A percentile compares a stretch with the other conserved stretches of the same genome.
Conservation (phyloP, 2,113 vertebrate species). For the Mastomys natalensis region DNA sequence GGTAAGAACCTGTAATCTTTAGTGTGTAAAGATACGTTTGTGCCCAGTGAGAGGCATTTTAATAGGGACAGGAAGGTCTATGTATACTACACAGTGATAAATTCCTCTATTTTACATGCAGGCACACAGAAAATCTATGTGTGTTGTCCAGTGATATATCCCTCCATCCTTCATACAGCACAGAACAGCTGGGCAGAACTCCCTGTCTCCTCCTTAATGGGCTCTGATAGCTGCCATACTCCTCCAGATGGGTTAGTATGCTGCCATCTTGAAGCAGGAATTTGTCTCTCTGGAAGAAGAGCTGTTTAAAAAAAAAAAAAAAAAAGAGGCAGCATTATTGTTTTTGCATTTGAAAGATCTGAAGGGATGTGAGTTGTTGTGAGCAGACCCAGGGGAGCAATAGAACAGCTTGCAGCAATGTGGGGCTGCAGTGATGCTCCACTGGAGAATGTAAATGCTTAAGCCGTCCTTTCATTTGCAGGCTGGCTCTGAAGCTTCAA, state of each 20-base stretch:
- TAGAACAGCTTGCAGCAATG: background rate
- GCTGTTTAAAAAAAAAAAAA: background rate
- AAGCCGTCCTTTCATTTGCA: fast-evolving
- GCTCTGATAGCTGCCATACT: background rate
- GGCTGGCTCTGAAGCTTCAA: background rate
- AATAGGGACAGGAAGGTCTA: background rate
- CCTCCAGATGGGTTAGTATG: background rate
- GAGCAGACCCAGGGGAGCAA: background rate
- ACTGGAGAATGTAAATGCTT: background rate
- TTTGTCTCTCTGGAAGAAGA: background rate
- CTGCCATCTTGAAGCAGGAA: background rate
- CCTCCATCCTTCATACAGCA: background rate
- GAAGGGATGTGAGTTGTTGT: background rate
- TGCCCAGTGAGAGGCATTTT: background rate
- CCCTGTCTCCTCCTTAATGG: background rate
- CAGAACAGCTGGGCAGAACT: background rate
- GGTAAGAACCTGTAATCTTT: background rate
- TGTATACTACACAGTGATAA: background rate
- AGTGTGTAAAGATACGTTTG: background rate
- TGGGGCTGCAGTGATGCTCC: fast-evolving
- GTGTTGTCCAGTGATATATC: background rate
- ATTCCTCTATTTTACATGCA: background rate
- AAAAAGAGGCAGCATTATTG: background rate
- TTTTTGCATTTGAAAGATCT: background rate
- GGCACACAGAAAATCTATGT: background rate